phyloP scores from a whole-genome alignment of 2,888 invertebrate species.

The Trichopoda pennipes region DNA sequence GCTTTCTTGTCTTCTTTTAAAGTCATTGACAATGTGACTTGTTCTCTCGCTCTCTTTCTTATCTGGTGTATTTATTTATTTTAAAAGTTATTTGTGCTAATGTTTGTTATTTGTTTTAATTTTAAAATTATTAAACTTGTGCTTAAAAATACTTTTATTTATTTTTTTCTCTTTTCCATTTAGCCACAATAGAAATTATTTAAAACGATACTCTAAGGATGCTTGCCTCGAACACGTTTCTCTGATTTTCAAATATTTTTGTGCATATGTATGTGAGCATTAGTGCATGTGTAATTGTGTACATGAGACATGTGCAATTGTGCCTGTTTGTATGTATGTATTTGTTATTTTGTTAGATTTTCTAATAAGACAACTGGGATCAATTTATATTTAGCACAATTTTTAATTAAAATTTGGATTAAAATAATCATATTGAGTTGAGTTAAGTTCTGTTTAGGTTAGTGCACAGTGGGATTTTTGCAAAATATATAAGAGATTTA shows the following conservation, averaged over 20 bases:
- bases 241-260: neutral
- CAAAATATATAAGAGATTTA: no score
- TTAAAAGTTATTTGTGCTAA: neutral
- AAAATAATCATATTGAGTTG: conserved; percentile 13
- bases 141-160: neutral
- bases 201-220: conserved; percentile 23
- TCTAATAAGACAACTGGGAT: conserved; percentile 51
- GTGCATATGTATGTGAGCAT: neutral
- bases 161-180: neutral
- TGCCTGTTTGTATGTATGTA: neutral
- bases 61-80: no score
- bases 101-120: conserved; percentile 7
- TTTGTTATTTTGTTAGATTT: conserved; percentile 2
- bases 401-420: conserved; percentile 60
- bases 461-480: no score
- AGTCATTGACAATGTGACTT: conserved; percentile 38
- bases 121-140: neutral
- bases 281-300: conserved; percentile 17
- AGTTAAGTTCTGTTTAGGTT: no score
- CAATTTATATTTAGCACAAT: conserved; percentile 42
- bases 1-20: conserved; percentile 14
- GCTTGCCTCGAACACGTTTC: neutral
- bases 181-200: conserved; percentile 20
- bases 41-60: no score
- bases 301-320: conserved; percentile 1